Percentiles rank a stretch among this genome's conserved stretches.
Evolutionary conservation across 2,113 vertebrate species (phyloP).

Genomic region (Ameiurus melas): DNA sequence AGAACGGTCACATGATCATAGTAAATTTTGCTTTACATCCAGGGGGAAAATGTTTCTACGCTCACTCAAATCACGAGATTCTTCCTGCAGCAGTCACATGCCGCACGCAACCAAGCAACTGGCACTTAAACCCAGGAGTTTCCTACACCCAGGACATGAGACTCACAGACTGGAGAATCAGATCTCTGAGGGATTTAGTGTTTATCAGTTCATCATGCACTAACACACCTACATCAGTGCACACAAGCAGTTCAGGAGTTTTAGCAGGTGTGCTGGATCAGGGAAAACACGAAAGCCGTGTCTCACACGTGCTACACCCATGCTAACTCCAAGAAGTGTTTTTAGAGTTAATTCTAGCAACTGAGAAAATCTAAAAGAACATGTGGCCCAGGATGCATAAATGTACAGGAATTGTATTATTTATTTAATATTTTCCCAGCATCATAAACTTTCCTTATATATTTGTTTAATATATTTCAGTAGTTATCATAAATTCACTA

Average conservation of each 20-base stretch:
- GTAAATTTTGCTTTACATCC: neutral
- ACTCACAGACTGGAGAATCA: neutral
- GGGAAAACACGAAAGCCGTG: neutral
- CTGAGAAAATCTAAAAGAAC: neutral
- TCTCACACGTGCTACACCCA: neutral
- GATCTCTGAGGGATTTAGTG: neutral
- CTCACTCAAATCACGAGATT: conserved; percentile 32
- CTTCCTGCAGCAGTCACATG: conserved; percentile 22
- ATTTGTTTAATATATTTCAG: neutral
- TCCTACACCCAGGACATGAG: neutral
- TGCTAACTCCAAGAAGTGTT: neutral
- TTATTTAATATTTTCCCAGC: neutral
- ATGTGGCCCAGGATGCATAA: too few species aligned
- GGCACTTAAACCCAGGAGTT: neutral
- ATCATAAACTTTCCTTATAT: neutral
- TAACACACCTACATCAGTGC: neutral
- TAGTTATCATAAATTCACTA: neutral
- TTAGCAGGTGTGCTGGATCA: neutral
- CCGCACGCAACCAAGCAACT: neutral
- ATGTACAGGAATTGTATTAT: neutral
- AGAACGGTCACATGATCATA: neutral
- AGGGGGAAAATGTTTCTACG: neutral
- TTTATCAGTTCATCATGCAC: neutral
- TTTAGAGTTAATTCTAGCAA: neutral
- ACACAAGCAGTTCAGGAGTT: neutral